These are phyloP conservation scores for Tetanocera ferruginea DNA, from an alignment of 2,888 invertebrate species.

Conservation along the genomic window DNA sequence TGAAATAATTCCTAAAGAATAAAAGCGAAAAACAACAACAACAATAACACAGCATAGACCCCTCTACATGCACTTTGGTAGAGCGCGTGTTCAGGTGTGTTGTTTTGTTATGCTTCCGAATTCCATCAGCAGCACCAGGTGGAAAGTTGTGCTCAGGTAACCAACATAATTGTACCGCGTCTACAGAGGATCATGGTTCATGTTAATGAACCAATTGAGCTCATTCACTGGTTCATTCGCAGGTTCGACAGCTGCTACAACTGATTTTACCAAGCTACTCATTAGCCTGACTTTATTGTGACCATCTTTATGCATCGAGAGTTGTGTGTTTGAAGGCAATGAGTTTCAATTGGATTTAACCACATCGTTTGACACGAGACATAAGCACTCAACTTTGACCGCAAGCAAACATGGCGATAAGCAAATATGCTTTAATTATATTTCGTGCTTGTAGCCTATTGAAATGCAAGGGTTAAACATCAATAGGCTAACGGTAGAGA, in stretches of 20 bases:
- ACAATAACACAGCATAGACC: background rate
- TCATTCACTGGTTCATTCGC: background rate
- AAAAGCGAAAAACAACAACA: background rate
- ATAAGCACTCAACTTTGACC: background rate
- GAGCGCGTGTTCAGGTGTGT: constrained; percentile 4
- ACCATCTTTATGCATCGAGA: background rate
- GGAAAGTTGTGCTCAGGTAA: constrained; percentile 29
- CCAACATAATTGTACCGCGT: constrained; percentile 30
- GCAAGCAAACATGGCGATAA: background rate
- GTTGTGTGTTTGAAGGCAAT: background rate
- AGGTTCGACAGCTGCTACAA: background rate
- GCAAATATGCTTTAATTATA: no score
- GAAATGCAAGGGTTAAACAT: no score
- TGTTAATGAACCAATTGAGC: constrained; percentile 23
- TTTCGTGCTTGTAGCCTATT: no score
- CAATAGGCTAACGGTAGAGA: no score
- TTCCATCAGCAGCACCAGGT: constrained; percentile 24
- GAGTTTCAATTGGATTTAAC: constrained; percentile 14
- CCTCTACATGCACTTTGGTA: no score
- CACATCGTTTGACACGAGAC: constrained; percentile 22
- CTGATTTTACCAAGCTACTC: background rate
- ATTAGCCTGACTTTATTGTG: constrained; percentile 12
- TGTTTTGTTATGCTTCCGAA: constrained; percentile 23
- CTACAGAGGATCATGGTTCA: background rate
- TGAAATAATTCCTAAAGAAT: background rate